Conservation (phyloP, 2,113 vertebrate genomes). For the Entelurus aequoreus region DNA sequence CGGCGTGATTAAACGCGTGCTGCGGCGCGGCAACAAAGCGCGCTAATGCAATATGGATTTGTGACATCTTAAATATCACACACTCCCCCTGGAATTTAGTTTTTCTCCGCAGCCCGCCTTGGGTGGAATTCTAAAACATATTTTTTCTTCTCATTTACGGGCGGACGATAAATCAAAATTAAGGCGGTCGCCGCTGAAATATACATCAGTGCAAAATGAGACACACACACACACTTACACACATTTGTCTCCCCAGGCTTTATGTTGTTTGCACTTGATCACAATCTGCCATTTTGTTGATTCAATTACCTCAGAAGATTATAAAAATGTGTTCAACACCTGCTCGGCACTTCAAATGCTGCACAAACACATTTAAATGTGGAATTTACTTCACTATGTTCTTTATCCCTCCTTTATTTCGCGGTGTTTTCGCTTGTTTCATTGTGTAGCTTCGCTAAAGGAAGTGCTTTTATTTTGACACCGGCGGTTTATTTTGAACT, state of each 20-base stretch:
- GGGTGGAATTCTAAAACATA: slow-evolving; percentile 99
- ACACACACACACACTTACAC: slow-evolving; percentile 70
- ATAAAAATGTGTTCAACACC: neutral
- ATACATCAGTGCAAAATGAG: slow-evolving; percentile 84
- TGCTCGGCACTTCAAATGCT: neutral
- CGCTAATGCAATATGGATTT: slow-evolving; percentile 99
- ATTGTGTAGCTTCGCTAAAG: too few species aligned
- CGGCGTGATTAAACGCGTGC: slow-evolving; percentile 98
- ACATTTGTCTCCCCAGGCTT: slow-evolving; percentile 15
- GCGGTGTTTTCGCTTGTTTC: too few species aligned
- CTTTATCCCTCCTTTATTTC: too few species aligned
- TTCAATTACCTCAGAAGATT: neutral
- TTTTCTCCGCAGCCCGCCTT: slow-evolving; percentile 79
- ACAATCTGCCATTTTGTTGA: neutral
- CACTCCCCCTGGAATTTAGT: slow-evolving; percentile 90
- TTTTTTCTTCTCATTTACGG: slow-evolving; percentile 98
- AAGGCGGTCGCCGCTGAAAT: slow-evolving; percentile 97
- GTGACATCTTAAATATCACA: slow-evolving; percentile 99
- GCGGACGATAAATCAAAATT: slow-evolving; percentile 99
- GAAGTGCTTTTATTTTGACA: too few species aligned
- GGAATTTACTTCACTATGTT: too few species aligned
- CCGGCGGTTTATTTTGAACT: too few species aligned
- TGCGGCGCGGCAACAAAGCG: slow-evolving; percentile 98
- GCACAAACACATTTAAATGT: too few species aligned
- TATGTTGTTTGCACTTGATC: neutral